A percentile compares a stretch with the other conserved stretches of the same genome.
These are phyloP conservation scores for Gryllus bimaculatus DNA, from an alignment of 1,140 invertebrate species.

Conservation along the genomic window DNA sequence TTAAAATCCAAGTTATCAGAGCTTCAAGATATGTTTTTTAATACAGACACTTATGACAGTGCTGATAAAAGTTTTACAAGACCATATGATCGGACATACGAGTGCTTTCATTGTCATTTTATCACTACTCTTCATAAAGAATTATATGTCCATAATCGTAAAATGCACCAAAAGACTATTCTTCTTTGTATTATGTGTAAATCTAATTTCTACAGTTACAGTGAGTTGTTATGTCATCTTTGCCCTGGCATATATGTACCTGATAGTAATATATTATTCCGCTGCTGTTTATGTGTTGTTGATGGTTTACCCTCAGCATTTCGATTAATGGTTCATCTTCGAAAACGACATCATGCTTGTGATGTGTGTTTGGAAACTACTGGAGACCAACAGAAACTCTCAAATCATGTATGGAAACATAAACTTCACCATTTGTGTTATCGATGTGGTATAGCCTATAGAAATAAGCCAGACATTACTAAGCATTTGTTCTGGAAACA, in stretches of 20 bases:
- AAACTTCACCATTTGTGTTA: slow-evolving; percentile 77
- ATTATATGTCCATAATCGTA: slow-evolving; percentile 70
- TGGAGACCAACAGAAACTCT: slow-evolving; percentile 62
- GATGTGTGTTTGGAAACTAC: slow-evolving; percentile 75
- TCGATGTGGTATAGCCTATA: slow-evolving; percentile 71
- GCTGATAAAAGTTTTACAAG: slow-evolving; percentile 41
- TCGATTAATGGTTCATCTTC: slow-evolving; percentile 71
- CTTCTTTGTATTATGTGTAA: slow-evolving; percentile 76
- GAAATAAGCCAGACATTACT: slow-evolving; percentile 75
- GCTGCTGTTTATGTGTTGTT: slow-evolving; percentile 64
- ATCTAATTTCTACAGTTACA: slow-evolving; percentile 73
- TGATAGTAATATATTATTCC: slow-evolving; percentile 51
- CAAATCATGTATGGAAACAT: slow-evolving; percentile 80
- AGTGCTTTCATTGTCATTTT: slow-evolving; percentile 75
- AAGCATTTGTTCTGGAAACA: slow-evolving; percentile 87
- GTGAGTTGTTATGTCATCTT: slow-evolving; percentile 71
- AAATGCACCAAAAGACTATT: slow-evolving; percentile 71
- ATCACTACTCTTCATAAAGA: slow-evolving; percentile 66
- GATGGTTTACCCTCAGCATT: slow-evolving; percentile 71
- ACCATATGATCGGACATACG: slow-evolving; percentile 49
- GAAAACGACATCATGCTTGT: slow-evolving; percentile 71
- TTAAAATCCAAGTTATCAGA: slow-evolving; percentile 53
- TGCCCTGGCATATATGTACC: slow-evolving; percentile 65
- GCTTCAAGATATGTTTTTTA: slow-evolving; percentile 53
- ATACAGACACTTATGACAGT: slow-evolving; percentile 57